Percentiles rank a stretch among this genome's conserved stretches.
Conservation (phyloP, 2,113 vertebrate species). For the Aspiorhynchus laticeps region DNA sequence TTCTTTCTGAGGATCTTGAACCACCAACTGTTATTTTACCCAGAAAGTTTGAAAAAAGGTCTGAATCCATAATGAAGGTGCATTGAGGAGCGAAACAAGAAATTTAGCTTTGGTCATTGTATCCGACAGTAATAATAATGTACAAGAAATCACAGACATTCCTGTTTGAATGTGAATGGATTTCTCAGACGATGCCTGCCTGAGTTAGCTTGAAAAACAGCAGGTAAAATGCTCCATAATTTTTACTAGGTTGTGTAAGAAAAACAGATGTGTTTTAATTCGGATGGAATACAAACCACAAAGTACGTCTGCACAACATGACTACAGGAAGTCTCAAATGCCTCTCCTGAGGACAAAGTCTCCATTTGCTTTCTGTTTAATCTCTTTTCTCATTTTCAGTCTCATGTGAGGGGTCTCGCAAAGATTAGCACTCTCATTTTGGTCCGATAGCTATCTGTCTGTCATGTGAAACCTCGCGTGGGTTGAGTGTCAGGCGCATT, state of each 20-base stretch:
- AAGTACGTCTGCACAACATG: neutral
- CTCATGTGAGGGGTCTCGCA: neutral
- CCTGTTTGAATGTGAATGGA: neutral
- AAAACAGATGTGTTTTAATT: constrained; percentile 6
- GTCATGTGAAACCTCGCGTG: neutral
- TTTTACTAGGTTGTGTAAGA: neutral
- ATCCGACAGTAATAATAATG: neutral
- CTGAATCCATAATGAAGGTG: neutral
- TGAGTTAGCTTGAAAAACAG: neutral
- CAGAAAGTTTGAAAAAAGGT: neutral
- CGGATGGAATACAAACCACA: neutral
- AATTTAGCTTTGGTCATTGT: neutral
- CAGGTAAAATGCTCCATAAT: neutral
- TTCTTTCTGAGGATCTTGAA: no score
- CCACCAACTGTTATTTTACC: neutral
- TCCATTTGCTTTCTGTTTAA: neutral
- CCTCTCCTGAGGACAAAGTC: neutral
- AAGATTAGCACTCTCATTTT: constrained; percentile 24
- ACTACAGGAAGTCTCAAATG: neutral
- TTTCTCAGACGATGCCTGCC: neutral
- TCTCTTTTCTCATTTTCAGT: neutral
- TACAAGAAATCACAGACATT: neutral
- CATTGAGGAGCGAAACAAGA: neutral
- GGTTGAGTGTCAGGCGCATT: neutral
- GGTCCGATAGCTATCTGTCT: constrained; percentile 9